Evolutionary conservation across 2,888 invertebrate species (phyloP).

Genomic region (Hoplodrina blanda): DNA sequence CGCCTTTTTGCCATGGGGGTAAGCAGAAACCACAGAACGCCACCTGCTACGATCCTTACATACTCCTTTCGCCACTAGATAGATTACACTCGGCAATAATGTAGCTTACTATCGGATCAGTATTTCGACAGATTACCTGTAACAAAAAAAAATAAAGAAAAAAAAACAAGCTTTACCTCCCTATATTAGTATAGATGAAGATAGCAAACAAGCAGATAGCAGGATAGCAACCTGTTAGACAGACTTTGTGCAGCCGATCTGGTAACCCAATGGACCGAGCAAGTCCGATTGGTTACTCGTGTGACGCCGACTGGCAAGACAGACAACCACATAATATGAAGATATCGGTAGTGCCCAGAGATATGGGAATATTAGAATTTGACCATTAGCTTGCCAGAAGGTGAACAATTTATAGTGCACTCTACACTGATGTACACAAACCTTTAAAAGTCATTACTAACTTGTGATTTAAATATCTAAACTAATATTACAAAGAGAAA

Average conservation of each 20-base stretch:
- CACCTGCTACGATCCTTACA: too few relatives aligned
- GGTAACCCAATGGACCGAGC: not conserved
- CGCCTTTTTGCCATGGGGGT: too few relatives aligned
- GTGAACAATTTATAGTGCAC: not conserved
- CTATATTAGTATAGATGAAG: not conserved
- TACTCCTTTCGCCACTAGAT: too few relatives aligned
- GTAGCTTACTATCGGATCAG: too few relatives aligned
- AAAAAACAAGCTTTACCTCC: too few relatives aligned
- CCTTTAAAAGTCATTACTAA: not conserved
- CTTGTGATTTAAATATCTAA: not conserved
- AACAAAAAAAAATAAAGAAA: too few relatives aligned
- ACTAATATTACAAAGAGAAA: too few relatives aligned
- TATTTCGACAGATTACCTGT: too few relatives aligned
- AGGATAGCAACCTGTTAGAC: conserved; percentile 18
- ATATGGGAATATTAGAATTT: not conserved
- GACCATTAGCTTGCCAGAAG: not conserved
- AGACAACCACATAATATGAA: conserved; percentile 18
- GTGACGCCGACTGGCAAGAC: not conserved
- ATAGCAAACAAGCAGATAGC: not conserved
- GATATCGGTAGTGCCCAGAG: not conserved
- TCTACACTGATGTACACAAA: not conserved
- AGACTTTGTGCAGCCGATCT: not conserved
- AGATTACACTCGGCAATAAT: too few relatives aligned
- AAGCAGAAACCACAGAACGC: too few relatives aligned
- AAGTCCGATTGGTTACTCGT: not conserved